Base-by-base conservation (phyloP, 2,888 invertebrate species). In the Thecophora atra region DNA sequence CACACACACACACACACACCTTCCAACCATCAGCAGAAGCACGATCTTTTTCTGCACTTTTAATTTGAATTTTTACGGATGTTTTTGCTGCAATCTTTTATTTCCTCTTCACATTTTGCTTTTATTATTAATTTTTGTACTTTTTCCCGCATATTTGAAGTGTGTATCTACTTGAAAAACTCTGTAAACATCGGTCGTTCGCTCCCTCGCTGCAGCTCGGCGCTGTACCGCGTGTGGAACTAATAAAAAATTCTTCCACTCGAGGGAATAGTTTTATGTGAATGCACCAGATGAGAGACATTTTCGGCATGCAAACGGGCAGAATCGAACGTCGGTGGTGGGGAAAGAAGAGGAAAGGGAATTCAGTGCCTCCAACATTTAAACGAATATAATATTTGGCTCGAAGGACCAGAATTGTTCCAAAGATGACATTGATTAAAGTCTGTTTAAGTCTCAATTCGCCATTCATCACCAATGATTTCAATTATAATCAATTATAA, bases 211-310 rank as follows among this genome's bases (percentile, higher is more conserved):
- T 54, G 54, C 56, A 68, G 56, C 42, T 54, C 56, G 54, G 42
- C 54, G 37, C 17, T 21, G n/a, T 28, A 47, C 65, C 37, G 65
- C 15, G n/a, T 51, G 28, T 15, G 28, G 47, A 28, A 65, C 65
- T 19, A 47, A 17, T 21, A 28, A 65, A 24, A 47, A 44, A 47
- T 51, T 26, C 65, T n/a, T 24, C 26, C 24, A 42, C 65, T 51
- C 21, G 26, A 63, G 65, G 65, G 51, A 65, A 65, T 65, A 26
- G 65, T 65, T 65, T 65, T 65, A 42, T 51, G 65, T 26, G 37
- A 37, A n/a, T n/a, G 37, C 37, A 37, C 37, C 37, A 37, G 37
- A 37, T 37, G 37, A 37, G 37, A 37, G 7, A 37, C 37, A 37
- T 37, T 37, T 37, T 37, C 11, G 11, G 37, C 7, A n/a, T n/a